Percentiles rank a stretch among this genome's conserved stretches.
phyloP scores from a whole-genome alignment of 2,113 vertebrate species.

The Indicator maculatus region DNA sequence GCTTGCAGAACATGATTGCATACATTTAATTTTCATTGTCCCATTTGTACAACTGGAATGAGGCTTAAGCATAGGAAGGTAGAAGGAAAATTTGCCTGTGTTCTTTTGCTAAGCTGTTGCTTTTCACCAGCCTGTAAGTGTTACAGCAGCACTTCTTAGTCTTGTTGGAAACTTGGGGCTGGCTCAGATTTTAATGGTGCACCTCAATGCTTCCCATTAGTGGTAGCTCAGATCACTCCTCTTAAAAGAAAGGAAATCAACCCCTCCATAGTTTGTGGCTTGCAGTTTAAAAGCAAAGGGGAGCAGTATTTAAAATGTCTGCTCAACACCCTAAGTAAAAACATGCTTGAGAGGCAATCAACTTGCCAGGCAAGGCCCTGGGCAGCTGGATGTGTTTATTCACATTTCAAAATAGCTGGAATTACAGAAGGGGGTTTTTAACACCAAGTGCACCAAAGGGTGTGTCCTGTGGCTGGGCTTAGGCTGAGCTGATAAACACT shows the following conservation, averaged over 20 bases:
- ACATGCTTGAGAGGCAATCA: not conserved
- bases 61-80: not conserved
- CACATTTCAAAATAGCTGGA: not conserved
- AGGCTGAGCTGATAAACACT: constrained; percentile 21
- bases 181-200: not conserved
- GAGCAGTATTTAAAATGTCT: not conserved
- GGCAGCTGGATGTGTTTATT: not conserved
- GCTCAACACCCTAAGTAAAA: not conserved
- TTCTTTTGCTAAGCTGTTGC: not conserved
- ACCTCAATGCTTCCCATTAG: not conserved
- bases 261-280: not conserved
- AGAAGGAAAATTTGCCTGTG: not conserved
- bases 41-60: not conserved
- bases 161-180: not conserved
- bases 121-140: not conserved
- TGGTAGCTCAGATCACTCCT: not conserved
- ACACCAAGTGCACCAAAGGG: not conserved
- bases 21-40: not conserved
- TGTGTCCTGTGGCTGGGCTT: not conserved
- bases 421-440: not conserved
- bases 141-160: not conserved
- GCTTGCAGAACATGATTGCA: not conserved
- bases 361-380: not conserved
- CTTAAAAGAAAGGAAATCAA: not conserved
- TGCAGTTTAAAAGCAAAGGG: not conserved